Evolutionary conservation across 2,797 vertebrate species (phyloP), one percentile per base, ranked within the genome.

Genomic region (Macroramphosus scolopax): DNA sequence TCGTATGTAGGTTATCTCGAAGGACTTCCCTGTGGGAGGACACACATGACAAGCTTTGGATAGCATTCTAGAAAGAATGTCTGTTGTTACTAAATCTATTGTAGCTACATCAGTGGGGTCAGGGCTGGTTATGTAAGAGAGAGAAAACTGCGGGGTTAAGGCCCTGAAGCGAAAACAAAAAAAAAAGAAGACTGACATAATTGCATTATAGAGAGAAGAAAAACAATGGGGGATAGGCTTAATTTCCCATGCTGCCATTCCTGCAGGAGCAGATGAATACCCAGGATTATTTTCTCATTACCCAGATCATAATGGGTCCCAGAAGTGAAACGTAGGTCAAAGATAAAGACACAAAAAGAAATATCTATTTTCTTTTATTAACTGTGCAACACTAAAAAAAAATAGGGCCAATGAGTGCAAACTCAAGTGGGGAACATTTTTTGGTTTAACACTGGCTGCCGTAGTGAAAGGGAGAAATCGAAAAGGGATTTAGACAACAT

Each of bases 1-100:
- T 64, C 94, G 65, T 52, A 98, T 83, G 0, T 98, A 98, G 69
- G 92, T 94, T 86, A 98, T 96, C 87, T 96, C 95, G 0, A 93
- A 96, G 18, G 95, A 88, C 77, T 98, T 98, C 44, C 95, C 95
- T 98, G 82, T 53, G 41, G 58, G n/a, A 65, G 58, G 64, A 71
- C 24, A 63, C 34, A 74, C 40, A 57, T 15, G 39, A 78, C 68
- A 40, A 68, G 52, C 46, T 57, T 32, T 45, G 17, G 55, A 58
- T 55, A 18, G 44, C 67, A 54, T 58, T 41, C 34, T 9, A 17
- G 45, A 45, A 66, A 40, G 17, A 63, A 56, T 26, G 53, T 47
- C 39, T 44, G 29, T 42, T 34, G 10, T 12, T 62, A 47, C 17
- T 11, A 43, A 18, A 57, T 49, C 20, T 8, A 35, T 51, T 56